A percentile compares a stretch with the other conserved stretches of the same genome.
Evolutionary conservation across 2,888 invertebrate species (phyloP).

Genomic region (Polymixis lichenea): DNA sequence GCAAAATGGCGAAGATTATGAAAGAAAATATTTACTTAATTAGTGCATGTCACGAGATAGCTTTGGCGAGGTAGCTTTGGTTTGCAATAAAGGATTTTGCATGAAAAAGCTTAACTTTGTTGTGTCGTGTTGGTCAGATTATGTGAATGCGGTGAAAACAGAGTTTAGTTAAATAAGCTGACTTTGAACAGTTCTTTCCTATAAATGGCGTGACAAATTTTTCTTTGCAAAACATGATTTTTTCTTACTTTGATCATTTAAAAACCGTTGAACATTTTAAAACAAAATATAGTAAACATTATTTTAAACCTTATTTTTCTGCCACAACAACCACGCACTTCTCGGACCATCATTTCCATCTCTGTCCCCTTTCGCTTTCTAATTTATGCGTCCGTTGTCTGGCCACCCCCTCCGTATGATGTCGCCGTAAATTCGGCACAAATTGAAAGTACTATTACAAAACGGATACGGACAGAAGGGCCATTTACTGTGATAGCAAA

Average conservation of each 20-base stretch:
- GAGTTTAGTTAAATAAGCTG: slow-evolving; percentile 24
- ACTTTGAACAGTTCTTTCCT: neutral
- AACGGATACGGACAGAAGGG: slow-evolving; percentile 57
- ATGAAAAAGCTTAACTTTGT: slow-evolving; percentile 42
- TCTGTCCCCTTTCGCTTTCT: slow-evolving; percentile 70
- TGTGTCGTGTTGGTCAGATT: slow-evolving; percentile 17
- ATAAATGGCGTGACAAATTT: neutral
- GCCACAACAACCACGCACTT: slow-evolving; percentile 7
- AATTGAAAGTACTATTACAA: slow-evolving; percentile 82
- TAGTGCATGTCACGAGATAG: slow-evolving; percentile 38
- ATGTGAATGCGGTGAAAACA: neutral
- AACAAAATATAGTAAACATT: too few species aligned
- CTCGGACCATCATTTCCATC: slow-evolving; percentile 48
- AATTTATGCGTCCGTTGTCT: slow-evolving; percentile 86
- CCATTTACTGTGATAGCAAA: neutral
- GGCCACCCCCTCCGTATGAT: slow-evolving; percentile 72
- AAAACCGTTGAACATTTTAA: too few species aligned
- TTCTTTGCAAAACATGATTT: neutral
- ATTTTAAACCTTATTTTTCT: slow-evolving; percentile 9
- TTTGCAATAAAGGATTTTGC: slow-evolving; percentile 22
- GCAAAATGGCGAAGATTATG: slow-evolving; percentile 66
- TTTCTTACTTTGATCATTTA: neutral
- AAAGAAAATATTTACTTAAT: slow-evolving; percentile 58
- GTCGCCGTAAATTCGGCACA: slow-evolving; percentile 79
- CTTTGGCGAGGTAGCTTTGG: slow-evolving; percentile 29